These are phyloP conservation scores for Drosophila chauvacae DNA, from an alignment of 1,140 invertebrate species.

Conservation along the genomic window DNA sequence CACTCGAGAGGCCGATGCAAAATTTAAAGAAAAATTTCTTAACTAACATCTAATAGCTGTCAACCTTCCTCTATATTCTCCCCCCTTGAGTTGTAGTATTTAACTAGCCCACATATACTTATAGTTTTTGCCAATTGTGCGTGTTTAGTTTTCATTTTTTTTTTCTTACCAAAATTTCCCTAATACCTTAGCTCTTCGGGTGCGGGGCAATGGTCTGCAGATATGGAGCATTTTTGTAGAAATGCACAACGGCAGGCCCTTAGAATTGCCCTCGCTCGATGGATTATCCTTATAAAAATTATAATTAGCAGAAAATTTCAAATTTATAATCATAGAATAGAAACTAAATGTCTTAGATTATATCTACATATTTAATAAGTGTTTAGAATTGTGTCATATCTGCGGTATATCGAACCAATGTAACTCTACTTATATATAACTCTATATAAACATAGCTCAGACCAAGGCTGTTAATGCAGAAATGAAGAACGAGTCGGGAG, in stretches of 20 bases:
- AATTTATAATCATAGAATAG: constrained; percentile 57
- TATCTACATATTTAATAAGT: constrained; percentile 63
- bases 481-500: constrained; percentile 23
- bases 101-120: constrained; percentile 44
- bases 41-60: constrained; percentile 58
- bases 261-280: constrained; percentile 41
- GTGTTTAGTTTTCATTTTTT: constrained; percentile 40
- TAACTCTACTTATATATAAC: constrained; percentile 53
- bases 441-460: constrained; percentile 69
- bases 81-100: constrained; percentile 59
- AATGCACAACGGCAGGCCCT: constrained; percentile 50
- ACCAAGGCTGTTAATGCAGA: constrained; percentile 67
- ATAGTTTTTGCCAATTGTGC: constrained; percentile 50
- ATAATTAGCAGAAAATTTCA: constrained; percentile 32
- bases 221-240: constrained; percentile 56
- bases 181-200: constrained; percentile 26
- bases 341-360: constrained; percentile 69
- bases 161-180: constrained; percentile 18
- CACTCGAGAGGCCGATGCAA: constrained; percentile 23
- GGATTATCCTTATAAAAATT: background rate
- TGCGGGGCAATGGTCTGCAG: constrained; percentile 31
- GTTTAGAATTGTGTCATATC: constrained; percentile 78
- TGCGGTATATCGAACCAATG: constrained; percentile 48
- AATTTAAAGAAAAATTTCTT: constrained; percentile 38
- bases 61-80: constrained; percentile 36